Base-by-base conservation (phyloP, 2,797 vertebrate genomes). In the Scolopax bukidnonensis region DNA sequence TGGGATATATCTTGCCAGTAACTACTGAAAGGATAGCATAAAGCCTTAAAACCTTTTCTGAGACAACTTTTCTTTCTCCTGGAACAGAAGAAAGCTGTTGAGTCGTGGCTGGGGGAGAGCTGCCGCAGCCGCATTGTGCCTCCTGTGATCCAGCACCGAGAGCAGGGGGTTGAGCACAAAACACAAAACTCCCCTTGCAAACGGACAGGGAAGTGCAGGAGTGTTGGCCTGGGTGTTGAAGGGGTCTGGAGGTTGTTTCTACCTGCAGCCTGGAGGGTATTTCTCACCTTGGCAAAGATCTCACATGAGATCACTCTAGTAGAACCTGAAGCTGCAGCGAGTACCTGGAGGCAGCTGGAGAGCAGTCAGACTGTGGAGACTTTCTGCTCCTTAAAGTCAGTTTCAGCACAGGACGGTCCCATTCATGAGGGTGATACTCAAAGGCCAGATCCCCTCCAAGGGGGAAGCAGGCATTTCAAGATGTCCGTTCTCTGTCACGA, bases 131-230 rank as follows among this genome's bases (percentile, higher is more conserved):
- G 2, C 3, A 0, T 2, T 45, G 48, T 65, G 43, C 76, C 16
- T 79, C 53, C 48, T 53, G 48, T 3, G 6, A 50, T 48, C 71
- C 63, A 50, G 63, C 61, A 53, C 30, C 38, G 51, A 67, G 59
- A 69, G 7, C 59, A 41, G 16, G 28, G 41, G 12, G 32, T 27
- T 73, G 56, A 64, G 43, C 20, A 4, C 7, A 23, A 79, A 64
- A 38, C 19, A 30, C 20, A 63, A 38, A 92, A 47, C 15, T 83
- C 16, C 6, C 16, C 4, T 54, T 81, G 43, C 23, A 60, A 80
- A 47, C 0, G 0, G 51, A 36, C 3, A 2, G 48, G 57, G 48
- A 84, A 7, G 33, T 1, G 8, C 17, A 2, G 10, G 20, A 67
- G 16, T 36, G 32, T 77, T 70, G 59, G 28, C 30, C 16, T 90